A percentile compares a stretch with the other conserved stretches of the same genome.
Conservation (phyloP, 2,888 invertebrate species). For the Drosophila subsilvestris region DNA sequence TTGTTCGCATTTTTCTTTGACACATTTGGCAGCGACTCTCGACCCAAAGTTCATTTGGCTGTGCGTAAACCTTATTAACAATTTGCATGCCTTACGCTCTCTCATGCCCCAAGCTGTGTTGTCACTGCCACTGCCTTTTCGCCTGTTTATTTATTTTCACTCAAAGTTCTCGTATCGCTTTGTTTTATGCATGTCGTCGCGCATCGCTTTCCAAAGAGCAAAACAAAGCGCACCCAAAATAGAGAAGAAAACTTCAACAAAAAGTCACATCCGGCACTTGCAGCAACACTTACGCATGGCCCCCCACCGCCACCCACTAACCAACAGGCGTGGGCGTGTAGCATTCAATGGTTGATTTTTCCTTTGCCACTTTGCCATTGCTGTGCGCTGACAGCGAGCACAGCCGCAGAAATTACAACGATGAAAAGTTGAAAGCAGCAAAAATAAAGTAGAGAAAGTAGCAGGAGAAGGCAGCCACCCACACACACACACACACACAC, state of each 20-base stretch:
- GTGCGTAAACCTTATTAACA: no score
- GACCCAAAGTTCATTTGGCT: no score
- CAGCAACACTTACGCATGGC: constrained; percentile 43
- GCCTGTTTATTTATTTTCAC: constrained; percentile 12
- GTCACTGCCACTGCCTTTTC: background rate
- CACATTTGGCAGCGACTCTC: no score
- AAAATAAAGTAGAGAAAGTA: background rate
- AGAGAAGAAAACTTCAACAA: constrained; percentile 15
- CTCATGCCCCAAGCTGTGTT: background rate
- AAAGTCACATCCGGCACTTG: constrained; percentile 56
- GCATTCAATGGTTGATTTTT: no score
- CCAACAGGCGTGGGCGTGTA: no score
- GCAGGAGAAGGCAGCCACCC: no score
- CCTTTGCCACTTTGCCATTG: no score
- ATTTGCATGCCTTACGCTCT: background rate
- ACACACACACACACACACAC: no score
- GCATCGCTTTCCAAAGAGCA: constrained; percentile 21
- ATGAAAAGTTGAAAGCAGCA: background rate
- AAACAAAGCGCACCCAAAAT: background rate
- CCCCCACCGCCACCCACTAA: background rate
- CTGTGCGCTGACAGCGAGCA: background rate
- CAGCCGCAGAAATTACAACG: background rate
- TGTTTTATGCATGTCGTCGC: constrained; percentile 58
- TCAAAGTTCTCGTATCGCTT: constrained; percentile 23
- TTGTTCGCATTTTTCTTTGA: no score